phyloP scores from a whole-genome alignment of 2,797 vertebrate species.

The Lutjanus campechanus region DNA sequence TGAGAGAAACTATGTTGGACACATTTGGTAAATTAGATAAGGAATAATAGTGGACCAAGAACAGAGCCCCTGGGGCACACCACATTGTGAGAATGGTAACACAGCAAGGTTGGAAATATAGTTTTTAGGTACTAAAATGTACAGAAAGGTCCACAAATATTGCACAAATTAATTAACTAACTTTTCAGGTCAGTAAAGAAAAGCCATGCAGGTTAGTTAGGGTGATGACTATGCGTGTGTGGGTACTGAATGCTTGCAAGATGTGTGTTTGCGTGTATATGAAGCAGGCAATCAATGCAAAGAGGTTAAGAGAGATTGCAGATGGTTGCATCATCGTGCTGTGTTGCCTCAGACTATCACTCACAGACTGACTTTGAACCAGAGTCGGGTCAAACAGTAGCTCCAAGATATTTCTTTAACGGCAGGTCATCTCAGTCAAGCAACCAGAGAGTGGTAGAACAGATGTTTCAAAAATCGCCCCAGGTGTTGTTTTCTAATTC shows the following conservation, averaged over 20 bases:
- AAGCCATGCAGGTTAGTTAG: background rate
- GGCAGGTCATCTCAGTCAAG: constrained; percentile 1
- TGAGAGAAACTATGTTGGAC: background rate
- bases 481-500: background rate
- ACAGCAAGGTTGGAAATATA: background rate
- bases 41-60: too few relatives aligned
- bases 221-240: background rate
- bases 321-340: constrained; percentile 65
- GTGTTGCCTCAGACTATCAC: background rate
- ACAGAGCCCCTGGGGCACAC: background rate
- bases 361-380: constrained; percentile 10
- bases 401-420: background rate
- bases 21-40: background rate
- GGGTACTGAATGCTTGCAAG: too few relatives aligned
- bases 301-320: constrained; percentile 50
- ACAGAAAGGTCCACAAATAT: background rate
- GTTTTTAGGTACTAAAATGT: background rate
- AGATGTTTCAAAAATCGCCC: background rate
- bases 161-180: background rate
- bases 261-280: background rate
- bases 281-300: constrained; percentile 10
- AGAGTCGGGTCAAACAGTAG: constrained; percentile 18
- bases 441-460: background rate
- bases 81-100: background rate
- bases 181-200: background rate